Base-by-base conservation (phyloP, 2,113 vertebrate species). In the Pachypanchax playfairii region DNA sequence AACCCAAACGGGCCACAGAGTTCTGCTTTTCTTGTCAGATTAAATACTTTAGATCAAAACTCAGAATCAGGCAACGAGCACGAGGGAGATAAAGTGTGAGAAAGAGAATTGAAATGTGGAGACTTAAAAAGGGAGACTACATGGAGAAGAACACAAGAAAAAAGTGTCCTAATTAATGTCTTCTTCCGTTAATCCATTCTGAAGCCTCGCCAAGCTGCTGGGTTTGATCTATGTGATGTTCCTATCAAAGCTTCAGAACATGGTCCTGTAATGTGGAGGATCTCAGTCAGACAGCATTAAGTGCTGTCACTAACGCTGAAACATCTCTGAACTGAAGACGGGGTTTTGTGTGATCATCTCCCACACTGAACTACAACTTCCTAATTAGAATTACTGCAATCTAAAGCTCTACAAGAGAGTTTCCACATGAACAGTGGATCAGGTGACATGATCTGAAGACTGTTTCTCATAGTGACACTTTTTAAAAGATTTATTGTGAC, bases 81-180 rank as follows among this genome's bases (percentile, higher is more conserved):
- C 5, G 26, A 66, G 53, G 7, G 47, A 65, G 75, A 80, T 61
- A 68, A 67, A 65, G 49, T 11, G 1, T 12, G 31, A 3, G 56
- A 54, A 38, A 0, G 48, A 41, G 26, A 28, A 38, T 26, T 25
- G 4, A 26, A 42, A 71, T 73, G 67, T 35, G 56, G 7, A 1
- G 39, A 50, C 65, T 69, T 65, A 18, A 71, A 79, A 81, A 74
- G 59, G 33, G 53, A 76, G 76, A 73, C 60, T 64, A 66, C 67
- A 80, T 35, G 58, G 56, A 43, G 75, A 74, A 58, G 77, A 86
- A 83, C 72, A 80, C 58, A 65, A 59, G 73, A 78, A 82, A 29
- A 68, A 78, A 57, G 74, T 71, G 74, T 82, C 74, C 78, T 83
- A 82, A 88, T 85, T 88, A 85, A 78, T 70, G 82, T 81, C 76